phyloP scores from a whole-genome alignment of 2,797 vertebrate genomes.

The Bucorvus abyssinicus region DNA sequence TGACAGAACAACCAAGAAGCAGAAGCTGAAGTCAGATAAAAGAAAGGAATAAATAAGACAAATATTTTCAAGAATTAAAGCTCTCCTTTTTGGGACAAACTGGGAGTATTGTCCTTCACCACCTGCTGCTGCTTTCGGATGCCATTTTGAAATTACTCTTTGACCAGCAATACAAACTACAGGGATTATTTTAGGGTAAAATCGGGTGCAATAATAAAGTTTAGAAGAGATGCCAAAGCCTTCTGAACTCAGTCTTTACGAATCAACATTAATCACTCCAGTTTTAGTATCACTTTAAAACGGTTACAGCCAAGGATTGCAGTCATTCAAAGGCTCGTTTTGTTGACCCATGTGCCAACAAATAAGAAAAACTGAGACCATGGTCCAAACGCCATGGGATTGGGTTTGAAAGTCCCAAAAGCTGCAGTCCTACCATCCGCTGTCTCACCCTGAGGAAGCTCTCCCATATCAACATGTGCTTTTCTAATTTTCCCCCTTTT shows the following conservation, averaged over 20 bases:
- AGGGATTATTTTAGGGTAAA: not conserved
- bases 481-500: not conserved
- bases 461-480: not conserved
- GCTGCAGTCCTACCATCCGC: too few species aligned
- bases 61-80: not conserved
- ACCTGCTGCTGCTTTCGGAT: not conserved
- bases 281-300: not conserved
- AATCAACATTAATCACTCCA: not conserved
- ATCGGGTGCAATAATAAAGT: not conserved
- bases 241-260: not conserved
- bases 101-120: not conserved
- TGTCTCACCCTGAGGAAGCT: not conserved
- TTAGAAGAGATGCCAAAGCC: not conserved
- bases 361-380: not conserved
- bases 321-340: not conserved
- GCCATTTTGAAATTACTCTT: not conserved
- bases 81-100: not conserved
- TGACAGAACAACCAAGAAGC: not conserved
- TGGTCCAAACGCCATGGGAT: fast-evolving
- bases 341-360: not conserved
- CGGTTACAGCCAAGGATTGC: not conserved
- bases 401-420: not conserved
- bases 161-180: not conserved
- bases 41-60: not conserved
- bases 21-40: not conserved